Evolutionary conservation across 2,888 invertebrate genomes (phyloP).

Genomic region (Halictus ligatus): DNA sequence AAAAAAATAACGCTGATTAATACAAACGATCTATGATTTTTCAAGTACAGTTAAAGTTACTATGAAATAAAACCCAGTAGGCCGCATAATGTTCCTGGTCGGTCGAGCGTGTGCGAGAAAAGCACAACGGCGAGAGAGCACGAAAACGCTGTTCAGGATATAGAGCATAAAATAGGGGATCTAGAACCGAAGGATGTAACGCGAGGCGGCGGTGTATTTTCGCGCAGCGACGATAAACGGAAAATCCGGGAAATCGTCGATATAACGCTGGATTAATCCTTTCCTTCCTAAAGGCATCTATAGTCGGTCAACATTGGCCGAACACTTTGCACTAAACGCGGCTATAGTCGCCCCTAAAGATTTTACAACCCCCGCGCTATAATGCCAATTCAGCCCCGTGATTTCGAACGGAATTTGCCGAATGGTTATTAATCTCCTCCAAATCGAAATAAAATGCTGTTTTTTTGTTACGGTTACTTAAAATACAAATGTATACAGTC

Average conservation of each 20-base stretch:
- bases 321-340: not conserved
- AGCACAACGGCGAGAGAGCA: conserved; percentile 28
- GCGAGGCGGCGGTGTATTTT: conserved; percentile 51
- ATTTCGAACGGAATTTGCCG: not conserved
- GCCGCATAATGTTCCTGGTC: conserved; percentile 21
- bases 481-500: not conserved
- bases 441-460: not conserved
- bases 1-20: not conserved
- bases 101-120: conserved; percentile 26
- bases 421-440: not conserved
- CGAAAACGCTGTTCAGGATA: conserved; percentile 54
- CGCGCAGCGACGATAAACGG: conserved; percentile 29
- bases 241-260: conserved; percentile 16
- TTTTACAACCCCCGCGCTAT: not conserved
- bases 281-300: not conserved
- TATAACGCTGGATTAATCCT: not conserved
- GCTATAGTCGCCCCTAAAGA: not conserved
- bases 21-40: not conserved
- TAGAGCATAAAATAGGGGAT: conserved; percentile 70
- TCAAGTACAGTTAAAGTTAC: not conserved
- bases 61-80: not conserved
- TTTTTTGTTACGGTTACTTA: not conserved
- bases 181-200: conserved; percentile 51
- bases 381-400: not conserved
- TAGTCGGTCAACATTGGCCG: not conserved